phyloP scores from a whole-genome alignment of 1,140 invertebrate species.

The Apis cerana region DNA sequence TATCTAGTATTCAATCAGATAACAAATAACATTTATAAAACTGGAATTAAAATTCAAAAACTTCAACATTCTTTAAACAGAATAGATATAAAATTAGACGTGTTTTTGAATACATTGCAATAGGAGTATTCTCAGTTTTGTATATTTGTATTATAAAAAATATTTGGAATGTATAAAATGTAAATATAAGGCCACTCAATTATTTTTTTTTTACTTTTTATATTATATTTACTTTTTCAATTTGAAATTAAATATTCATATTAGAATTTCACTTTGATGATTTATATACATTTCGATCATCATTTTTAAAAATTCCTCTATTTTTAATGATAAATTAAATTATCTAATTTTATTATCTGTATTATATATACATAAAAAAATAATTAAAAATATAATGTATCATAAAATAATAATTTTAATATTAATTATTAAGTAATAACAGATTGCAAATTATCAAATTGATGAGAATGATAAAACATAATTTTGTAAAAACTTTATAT shows the following conservation, averaged over 20 bases:
- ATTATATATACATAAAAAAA: conserved; percentile 55
- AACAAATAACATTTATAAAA: conserved; percentile 78
- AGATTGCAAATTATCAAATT: conserved; percentile 10
- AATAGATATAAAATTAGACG: conserved; percentile 69
- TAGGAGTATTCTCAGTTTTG: conserved; percentile 36
- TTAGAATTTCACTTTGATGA: conserved; percentile 36
- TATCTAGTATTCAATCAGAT: conserved; percentile 69
- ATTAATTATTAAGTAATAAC: background rate
- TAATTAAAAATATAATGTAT: conserved; percentile 24
- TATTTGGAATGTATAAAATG: conserved; percentile 59
- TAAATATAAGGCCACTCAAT: conserved; percentile 57
- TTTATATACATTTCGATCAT: conserved; percentile 41
- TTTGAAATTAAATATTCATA: conserved; percentile 41
- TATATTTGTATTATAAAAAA: conserved; percentile 43
- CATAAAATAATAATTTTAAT: conserved; percentile 15
- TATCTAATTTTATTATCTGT: conserved; percentile 41
- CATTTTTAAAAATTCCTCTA: conserved; percentile 19
- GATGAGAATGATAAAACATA: conserved; percentile 27
- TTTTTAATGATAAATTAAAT: conserved; percentile 43
- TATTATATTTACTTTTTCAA: too few relatives aligned
- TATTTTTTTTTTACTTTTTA: conserved; percentile 12
- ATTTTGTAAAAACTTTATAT: background rate
- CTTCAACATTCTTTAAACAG: conserved; percentile 75
- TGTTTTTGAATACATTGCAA: conserved; percentile 41
- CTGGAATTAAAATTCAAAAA: conserved; percentile 78